These are phyloP conservation scores for Brachionus manjavacas DNA, from an alignment of 1,140 invertebrate species.

Conservation along the genomic window DNA sequence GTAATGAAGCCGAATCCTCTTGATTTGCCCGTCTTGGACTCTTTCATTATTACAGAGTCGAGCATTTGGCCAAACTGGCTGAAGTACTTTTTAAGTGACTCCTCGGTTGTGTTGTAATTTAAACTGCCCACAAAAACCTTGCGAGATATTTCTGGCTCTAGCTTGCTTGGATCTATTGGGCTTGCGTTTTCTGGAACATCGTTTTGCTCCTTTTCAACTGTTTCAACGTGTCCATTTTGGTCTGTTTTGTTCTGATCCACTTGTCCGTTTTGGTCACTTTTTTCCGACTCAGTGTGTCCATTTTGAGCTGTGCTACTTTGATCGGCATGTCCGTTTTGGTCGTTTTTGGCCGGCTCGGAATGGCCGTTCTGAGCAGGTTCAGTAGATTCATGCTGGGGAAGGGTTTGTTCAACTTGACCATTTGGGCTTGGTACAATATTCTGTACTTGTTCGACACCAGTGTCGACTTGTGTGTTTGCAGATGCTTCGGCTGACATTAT, in stretches of 20 bases:
- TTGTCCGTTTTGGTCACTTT: background rate
- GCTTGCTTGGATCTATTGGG: background rate
- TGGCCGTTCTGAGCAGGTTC: background rate
- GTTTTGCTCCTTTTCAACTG: background rate
- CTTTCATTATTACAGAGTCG: conserved; percentile 33
- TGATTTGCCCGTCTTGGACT: conserved; percentile 58
- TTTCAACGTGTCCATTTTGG: background rate
- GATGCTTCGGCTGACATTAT: background rate
- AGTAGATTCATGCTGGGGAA: background rate
- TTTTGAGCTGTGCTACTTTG: background rate
- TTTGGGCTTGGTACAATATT: background rate
- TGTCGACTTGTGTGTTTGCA: background rate
- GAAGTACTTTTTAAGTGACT: background rate
- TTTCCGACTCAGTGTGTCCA: background rate
- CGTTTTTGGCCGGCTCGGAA: background rate
- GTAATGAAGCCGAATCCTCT: conserved; percentile 95
- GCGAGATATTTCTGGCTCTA: conserved; percentile 22
- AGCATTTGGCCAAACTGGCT: conserved; percentile 10
- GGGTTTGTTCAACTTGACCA: background rate
- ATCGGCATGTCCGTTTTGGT: background rate
- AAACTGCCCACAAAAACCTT: conserved; percentile 40
- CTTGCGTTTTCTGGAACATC: background rate
- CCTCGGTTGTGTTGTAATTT: conserved; percentile 30
- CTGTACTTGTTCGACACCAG: background rate
- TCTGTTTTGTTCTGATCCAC: background rate